Percentiles rank a stretch among this genome's conserved stretches.
Evolutionary conservation across 2,888 invertebrate genomes (phyloP).

Genomic region (Thysanoteuthis rhombus): DNA sequence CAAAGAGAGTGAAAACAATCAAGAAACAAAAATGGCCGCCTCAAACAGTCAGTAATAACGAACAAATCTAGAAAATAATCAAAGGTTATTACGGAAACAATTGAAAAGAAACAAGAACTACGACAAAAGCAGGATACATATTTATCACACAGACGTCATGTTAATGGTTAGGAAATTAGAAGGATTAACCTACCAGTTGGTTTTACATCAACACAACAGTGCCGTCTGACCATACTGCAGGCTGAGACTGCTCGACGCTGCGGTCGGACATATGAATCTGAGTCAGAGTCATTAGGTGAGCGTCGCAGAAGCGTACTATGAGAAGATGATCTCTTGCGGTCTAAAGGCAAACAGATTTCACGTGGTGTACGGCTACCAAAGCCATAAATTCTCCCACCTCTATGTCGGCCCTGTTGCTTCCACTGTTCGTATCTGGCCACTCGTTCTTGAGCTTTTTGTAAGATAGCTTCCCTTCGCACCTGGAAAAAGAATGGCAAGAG

Average conservation of each 20-base stretch:
- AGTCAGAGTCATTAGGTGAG: conserved; percentile 61
- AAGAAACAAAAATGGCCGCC: background rate
- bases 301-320: conserved; percentile 60
- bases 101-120: conserved; percentile 33
- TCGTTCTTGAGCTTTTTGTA: conserved; percentile 56
- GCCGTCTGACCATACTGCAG: conserved; percentile 62
- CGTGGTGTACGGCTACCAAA: conserved; percentile 63
- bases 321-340: conserved; percentile 59
- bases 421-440: conserved; percentile 60
- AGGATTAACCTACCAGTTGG: conserved; percentile 46
- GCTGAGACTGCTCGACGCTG: conserved; percentile 62
- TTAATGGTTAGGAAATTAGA: conserved; percentile 33
- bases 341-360: conserved; percentile 60
- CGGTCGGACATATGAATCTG: conserved; percentile 55
- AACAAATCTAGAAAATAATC: background rate
- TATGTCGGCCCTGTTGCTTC: conserved; percentile 51
- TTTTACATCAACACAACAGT: conserved; percentile 63
- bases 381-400: conserved; percentile 60
- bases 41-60: background rate
- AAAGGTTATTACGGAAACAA: background rate
- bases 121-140: conserved; percentile 26
- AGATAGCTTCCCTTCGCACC: conserved; percentile 56
- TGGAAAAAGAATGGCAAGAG: conserved; percentile 38
- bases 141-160: conserved; percentile 27
- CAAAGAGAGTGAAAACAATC: background rate